Conservation (phyloP, 2,797 vertebrate species). For the Ctenopoma multispine region DNA sequence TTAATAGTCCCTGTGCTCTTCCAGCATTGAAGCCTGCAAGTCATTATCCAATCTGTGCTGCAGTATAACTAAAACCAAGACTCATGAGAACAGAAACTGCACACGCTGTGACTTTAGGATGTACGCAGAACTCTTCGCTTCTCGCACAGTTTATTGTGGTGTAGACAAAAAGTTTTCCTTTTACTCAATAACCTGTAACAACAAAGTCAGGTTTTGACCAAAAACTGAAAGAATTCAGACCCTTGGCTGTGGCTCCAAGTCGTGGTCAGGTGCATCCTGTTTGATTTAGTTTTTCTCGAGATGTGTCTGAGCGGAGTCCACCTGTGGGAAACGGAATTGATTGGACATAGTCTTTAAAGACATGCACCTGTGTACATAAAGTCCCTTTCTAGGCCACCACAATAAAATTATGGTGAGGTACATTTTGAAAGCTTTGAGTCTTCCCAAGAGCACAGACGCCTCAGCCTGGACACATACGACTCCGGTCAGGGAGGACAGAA, state of each 20-base stretch:
- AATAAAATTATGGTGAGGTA: no score
- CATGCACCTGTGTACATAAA: neutral
- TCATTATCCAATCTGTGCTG: slow-evolving; percentile 60
- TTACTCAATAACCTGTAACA: no score
- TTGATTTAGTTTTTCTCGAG: neutral
- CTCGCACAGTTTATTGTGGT: neutral
- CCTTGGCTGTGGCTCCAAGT: no score
- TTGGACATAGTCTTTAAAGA: neutral
- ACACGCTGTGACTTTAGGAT: neutral
- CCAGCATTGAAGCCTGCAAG: slow-evolving; percentile 55
- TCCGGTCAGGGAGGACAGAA: neutral
- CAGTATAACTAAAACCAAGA: slow-evolving; percentile 38
- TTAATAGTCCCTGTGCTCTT: slow-evolving; percentile 46
- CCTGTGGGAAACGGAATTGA: neutral
- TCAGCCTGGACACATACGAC: no score
- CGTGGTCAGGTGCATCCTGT: neutral
- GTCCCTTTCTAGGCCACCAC: neutral
- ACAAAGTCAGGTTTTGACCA: no score
- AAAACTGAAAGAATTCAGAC: no score
- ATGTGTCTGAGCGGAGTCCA: neutral
- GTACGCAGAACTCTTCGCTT: neutral
- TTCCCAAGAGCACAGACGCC: no score
- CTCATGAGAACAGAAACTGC: slow-evolving; percentile 28
- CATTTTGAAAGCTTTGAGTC: no score
- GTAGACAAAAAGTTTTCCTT: neutral